A percentile compares a stretch with the other conserved stretches of the same genome.
Evolutionary conservation across 2,888 invertebrate genomes (phyloP).

Genomic region (Drosophila kanekoi): DNA sequence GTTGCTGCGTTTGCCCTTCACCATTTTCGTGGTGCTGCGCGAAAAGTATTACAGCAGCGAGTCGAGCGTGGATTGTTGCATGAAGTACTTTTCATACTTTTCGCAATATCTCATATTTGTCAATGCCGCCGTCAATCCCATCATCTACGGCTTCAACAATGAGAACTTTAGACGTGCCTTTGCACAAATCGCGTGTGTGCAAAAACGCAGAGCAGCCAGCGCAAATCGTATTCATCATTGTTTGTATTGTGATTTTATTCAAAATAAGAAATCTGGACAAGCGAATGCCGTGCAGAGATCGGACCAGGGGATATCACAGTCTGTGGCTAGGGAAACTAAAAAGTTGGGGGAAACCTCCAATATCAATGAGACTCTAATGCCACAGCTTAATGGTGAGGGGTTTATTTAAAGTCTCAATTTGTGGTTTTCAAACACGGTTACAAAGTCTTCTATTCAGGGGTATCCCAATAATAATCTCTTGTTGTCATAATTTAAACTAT

Average conservation of each 20-base stretch:
- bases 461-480: too few relatives aligned
- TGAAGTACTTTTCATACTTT: slow-evolving; percentile 88
- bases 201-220: slow-evolving; percentile 29
- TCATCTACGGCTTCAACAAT: slow-evolving; percentile 92
- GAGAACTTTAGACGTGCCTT: slow-evolving; percentile 89
- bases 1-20: slow-evolving; percentile 90
- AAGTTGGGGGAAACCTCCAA: slow-evolving; percentile 13
- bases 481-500: too few relatives aligned
- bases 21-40: slow-evolving; percentile 89
- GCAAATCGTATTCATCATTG: slow-evolving; percentile 37
- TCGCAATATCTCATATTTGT: slow-evolving; percentile 90
- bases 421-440: not conserved
- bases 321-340: slow-evolving; percentile 5
- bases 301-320: not conserved
- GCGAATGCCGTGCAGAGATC: not conserved
- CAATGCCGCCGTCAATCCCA: slow-evolving; percentile 91
- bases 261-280: slow-evolving; percentile 11
- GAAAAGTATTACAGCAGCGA: slow-evolving; percentile 66
- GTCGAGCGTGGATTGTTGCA: slow-evolving; percentile 85
- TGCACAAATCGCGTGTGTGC: slow-evolving; percentile 86
- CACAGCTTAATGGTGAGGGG: slow-evolving; percentile 54
- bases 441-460: not conserved
- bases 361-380: not conserved
- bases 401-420: slow-evolving; percentile 42
- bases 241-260: slow-evolving; percentile 63